Conservation (phyloP, 1,140 invertebrate species). For the Drosophila busckii region DNA sequence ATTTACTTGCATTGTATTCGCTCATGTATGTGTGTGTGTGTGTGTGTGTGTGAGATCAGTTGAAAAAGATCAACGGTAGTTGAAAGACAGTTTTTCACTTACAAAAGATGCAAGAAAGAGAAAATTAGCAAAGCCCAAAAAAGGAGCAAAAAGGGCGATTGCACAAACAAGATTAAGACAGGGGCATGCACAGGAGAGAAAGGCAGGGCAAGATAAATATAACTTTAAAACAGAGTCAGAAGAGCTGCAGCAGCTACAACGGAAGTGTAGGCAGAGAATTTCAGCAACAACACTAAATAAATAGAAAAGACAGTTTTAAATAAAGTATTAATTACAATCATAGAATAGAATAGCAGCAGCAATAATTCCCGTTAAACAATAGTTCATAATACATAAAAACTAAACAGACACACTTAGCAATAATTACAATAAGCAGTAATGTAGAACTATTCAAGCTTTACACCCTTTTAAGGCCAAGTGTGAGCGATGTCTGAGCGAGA, state of each 20-base stretch:
- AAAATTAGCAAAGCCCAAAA: conserved; percentile 60
- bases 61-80: conserved; percentile 51
- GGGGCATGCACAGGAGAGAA: conserved; percentile 17
- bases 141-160: conserved; percentile 63
- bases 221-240: conserved; percentile 16
- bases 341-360: too few relatives aligned
- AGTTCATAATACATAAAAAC: conserved; percentile 2
- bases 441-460: too few relatives aligned
- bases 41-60: conserved; percentile 23
- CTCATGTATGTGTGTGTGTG: conserved; percentile 22
- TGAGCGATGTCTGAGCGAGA: too few relatives aligned
- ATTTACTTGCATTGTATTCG: conserved; percentile 67
- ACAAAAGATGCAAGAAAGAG: conserved; percentile 41
- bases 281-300: neutral
- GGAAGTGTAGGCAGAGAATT: neutral
- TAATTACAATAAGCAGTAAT: too few relatives aligned
- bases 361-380: neutral
- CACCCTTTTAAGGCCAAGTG: too few relatives aligned
- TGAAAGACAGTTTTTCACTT: conserved; percentile 23
- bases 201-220: neutral
- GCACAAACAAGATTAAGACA: conserved; percentile 66
- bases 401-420: conserved; percentile 19
- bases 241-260: conserved; percentile 6
- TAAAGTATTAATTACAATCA: too few relatives aligned
- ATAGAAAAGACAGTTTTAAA: neutral